These are phyloP conservation scores for Micrasema minimum DNA, from an alignment of 1,140 invertebrate genomes.

Conservation along the genomic window DNA sequence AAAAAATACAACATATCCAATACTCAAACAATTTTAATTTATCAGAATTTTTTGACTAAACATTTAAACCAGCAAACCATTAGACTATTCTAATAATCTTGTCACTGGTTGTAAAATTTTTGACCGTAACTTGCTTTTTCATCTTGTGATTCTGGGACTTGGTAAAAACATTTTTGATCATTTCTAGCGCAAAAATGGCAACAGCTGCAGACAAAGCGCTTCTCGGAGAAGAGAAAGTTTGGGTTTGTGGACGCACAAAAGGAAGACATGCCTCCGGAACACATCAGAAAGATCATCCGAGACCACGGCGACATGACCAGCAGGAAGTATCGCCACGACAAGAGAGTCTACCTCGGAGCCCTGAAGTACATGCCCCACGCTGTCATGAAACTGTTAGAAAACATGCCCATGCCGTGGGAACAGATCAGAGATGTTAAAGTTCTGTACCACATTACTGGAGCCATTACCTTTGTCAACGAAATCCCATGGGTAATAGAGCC, in stretches of 20 bases:
- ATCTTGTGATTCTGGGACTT: no score
- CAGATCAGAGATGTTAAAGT: conserved; percentile 98
- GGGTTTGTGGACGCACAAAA: conserved; percentile 99
- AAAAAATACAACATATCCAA: no score
- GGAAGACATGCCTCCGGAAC: conserved; percentile 99
- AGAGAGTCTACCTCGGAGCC: conserved; percentile 97
- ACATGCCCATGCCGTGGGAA: conserved; percentile 99
- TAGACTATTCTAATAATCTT: no score
- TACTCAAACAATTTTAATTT: no score
- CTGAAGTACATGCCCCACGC: conserved; percentile 99
- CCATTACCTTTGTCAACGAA: conserved; percentile 99
- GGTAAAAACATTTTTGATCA: no score
- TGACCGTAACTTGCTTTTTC: no score
- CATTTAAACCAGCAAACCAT: no score
- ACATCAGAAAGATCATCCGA: conserved; percentile 97
- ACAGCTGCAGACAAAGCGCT: conserved; percentile 96
- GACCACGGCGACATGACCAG: conserved; percentile 99
- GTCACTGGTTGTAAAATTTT: no score
- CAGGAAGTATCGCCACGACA: conserved; percentile 98
- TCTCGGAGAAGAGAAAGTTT: conserved; percentile 98
- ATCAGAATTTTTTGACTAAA: no score
- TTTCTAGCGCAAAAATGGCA: conserved; percentile 94
- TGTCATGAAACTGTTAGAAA: conserved; percentile 97
- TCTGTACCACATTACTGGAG: conserved; percentile 97
- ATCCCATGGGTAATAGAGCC: conserved; percentile 99